Evolutionary conservation across 2,113 vertebrate genomes (phyloP), one percentile per base, ranked within the genome.

Genomic region (Catharus minimus): DNA sequence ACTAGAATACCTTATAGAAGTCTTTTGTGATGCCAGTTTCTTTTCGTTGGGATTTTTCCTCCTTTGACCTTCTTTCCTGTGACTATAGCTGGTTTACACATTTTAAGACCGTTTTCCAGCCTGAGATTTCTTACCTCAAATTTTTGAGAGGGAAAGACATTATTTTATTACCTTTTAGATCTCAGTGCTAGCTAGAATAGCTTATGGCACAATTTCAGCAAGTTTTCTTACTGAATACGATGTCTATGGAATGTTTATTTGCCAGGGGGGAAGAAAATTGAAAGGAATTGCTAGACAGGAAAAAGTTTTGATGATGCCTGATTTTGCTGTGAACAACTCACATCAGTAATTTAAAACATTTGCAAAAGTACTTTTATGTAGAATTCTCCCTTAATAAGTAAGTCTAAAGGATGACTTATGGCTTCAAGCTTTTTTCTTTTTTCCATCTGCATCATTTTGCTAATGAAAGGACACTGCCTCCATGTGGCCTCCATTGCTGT

Each of bases 211-310:
- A 39, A 90, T 78, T 86, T 82, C 52, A 46, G 2, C 58, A 76
- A 77, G 39, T 58, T 95, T 89, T 90, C 60, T 36, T 75, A 49
- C 22, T 43, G 38, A 77, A 83, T 86, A 36, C 28, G 66, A 46
- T 65, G 33, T 88, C 67, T 88, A 10, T 87, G 55, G 53, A 88
- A 77, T 86, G 67, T 66, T 95, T 94, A 61, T 88, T 66, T 82
- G 72, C 50, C 60, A 7, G 43, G 32, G 3, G 2, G 24, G 6
- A 23, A 60, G 50, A 36, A 38, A 19, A 18, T 72, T 77, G 21
- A 81, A 92, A 90, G 36, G 53, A 61, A 32, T 72, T 7, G 7
- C 26, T 82, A 13, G 2, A 65, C 33, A 88, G 85, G 24, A 65
- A 30, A 86, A 90, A 44, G 13, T 64, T 91, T 89, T 81, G 56